Evolutionary conservation across 2,888 invertebrate species (phyloP), one percentile per base, ranked within the genome.

Genomic region (Eupithecia vulgata): DNA sequence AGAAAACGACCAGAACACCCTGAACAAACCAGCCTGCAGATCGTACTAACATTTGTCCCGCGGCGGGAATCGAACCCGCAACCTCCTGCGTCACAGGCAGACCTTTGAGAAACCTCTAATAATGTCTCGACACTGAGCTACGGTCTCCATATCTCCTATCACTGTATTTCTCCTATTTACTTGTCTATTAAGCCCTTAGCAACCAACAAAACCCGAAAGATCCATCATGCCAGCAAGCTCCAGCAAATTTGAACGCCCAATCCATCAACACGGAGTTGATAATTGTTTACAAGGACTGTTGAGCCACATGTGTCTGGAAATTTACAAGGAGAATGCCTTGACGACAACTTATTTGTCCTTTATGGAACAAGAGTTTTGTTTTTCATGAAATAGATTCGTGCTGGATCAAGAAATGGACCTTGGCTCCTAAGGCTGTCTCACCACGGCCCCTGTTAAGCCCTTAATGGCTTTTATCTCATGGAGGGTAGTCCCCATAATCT

Each of bases 251-350:
- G n/a, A 17, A 35, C 61, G 7, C 25, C 34, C 61, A 67, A 71
- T 71, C 67, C 67, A 71, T 71, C 71, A 71, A 35, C 25, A 57
- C 5, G 25, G 57, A 57, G 57, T 57, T 57, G 21, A 57, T 57
- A 57, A 57, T 57, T 57, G 57, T 57, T 57, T n/a, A 57, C 25
- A 10, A 13, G 57, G 57, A 25, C 57, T 21, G 57, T 13, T 25
- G 57, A 57, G 25, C 21, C 57, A 13, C 57, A 57, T 57, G 57
- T 57, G 57, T 25, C 25, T 13, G 57, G 57, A 57, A 57, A 57
- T 12, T 57, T 25, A 25, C 57, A 25, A 57, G 5, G 25, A 21
- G 5, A 57, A 25, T 12, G 21, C 25, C 25, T 57, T 57, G 57
- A 57, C 25, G 57, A 57, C 25, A 52, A 52, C 10, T 21, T 52